These are phyloP conservation scores for Eupithecia vulgata DNA, from an alignment of 2,888 invertebrate species.

Conservation along the genomic window DNA sequence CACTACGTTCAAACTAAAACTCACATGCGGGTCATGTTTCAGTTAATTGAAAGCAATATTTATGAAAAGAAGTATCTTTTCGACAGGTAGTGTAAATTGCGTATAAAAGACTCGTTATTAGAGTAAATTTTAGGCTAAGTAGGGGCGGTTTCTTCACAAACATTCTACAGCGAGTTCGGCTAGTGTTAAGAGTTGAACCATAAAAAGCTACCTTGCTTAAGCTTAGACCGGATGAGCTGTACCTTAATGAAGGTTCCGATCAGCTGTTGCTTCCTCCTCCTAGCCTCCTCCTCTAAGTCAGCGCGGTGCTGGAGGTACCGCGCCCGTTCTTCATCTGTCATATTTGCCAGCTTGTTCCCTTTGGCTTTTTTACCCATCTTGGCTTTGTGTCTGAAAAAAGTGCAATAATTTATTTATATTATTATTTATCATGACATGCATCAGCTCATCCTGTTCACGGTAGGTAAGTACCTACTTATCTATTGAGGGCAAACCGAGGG, in stretches of 20 bases:
- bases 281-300: slow-evolving; percentile 92
- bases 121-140: too few relatives aligned
- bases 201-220: too few relatives aligned
- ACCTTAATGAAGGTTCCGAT: slow-evolving; percentile 93
- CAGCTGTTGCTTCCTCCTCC: slow-evolving; percentile 90
- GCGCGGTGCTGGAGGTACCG: slow-evolving; percentile 92
- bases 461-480: not conserved
- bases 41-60: too few relatives aligned
- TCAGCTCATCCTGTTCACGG: not conserved
- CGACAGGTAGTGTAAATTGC: too few relatives aligned
- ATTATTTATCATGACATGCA: not conserved
- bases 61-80: too few relatives aligned
- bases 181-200: too few relatives aligned
- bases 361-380: slow-evolving; percentile 87
- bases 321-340: slow-evolving; percentile 93
- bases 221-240: not conserved
- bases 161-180: too few relatives aligned
- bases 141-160: too few relatives aligned
- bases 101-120: too few relatives aligned
- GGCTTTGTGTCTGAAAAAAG: slow-evolving; percentile 35
- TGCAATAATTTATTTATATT: not conserved
- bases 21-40: too few relatives aligned
- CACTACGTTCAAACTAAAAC: too few relatives aligned
- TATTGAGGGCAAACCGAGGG: too few relatives aligned
- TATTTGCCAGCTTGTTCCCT: slow-evolving; percentile 90